Conservation (phyloP, 2,797 vertebrate genomes). For the Strix occidentalis region DNA sequence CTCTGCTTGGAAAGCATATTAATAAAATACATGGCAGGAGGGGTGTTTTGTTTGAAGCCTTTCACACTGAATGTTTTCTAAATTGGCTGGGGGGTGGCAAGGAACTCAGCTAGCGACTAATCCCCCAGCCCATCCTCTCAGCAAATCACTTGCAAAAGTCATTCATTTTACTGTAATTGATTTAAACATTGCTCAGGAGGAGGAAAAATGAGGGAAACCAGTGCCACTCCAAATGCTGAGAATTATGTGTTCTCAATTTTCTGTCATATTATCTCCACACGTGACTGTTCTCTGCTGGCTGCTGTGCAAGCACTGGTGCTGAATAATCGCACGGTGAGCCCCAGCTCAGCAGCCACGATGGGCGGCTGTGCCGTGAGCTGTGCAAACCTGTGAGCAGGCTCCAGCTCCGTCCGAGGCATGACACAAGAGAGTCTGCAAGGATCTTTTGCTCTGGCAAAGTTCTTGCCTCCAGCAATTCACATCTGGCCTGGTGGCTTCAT, state of each 20-base stretch:
- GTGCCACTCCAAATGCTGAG: background rate
- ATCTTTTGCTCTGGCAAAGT: background rate
- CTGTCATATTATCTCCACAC: background rate
- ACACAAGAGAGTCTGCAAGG: background rate
- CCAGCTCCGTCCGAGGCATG: background rate
- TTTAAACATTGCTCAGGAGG: background rate
- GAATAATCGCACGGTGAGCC: background rate
- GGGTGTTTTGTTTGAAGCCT: background rate
- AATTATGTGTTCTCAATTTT: background rate
- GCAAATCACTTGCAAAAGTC: constrained; percentile 1
- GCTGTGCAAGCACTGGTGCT: background rate
- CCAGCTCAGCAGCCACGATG: background rate
- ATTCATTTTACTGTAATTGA: constrained; percentile 55
- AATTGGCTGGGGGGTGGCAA: background rate
- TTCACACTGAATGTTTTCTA: background rate
- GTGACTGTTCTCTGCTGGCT: background rate
- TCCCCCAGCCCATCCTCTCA: constrained; percentile 5
- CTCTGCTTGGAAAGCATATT: background rate
- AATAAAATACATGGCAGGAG: background rate
- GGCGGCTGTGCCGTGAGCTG: background rate
- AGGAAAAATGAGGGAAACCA: background rate
- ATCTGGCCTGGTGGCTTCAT: background rate
- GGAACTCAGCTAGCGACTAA: constrained; percentile 2
- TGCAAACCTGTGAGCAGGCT: background rate
- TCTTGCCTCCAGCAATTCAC: background rate